Evolutionary conservation across 2,888 invertebrate genomes (phyloP).

Genomic region (Acrobasis repandana): DNA sequence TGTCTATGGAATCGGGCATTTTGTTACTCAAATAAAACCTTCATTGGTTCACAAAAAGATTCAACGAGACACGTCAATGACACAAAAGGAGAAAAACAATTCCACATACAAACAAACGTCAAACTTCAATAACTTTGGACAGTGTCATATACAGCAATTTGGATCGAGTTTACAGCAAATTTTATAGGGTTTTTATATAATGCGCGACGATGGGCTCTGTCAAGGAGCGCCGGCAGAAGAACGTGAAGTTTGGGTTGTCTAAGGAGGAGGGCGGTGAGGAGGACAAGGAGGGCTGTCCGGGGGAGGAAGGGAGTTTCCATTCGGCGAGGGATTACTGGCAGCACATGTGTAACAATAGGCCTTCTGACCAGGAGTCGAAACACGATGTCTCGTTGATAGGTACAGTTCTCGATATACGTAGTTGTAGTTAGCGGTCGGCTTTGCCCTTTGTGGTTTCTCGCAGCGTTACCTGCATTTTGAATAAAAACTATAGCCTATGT

Average conservation of each 20-base stretch:
- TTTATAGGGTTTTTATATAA: slow-evolving; percentile 17
- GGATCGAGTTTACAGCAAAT: slow-evolving; percentile 14
- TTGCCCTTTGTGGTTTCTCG: too few species aligned
- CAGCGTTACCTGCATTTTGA: too few species aligned
- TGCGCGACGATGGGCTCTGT: slow-evolving; percentile 43
- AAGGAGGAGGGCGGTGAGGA: slow-evolving; percentile 63
- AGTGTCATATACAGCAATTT: slow-evolving; percentile 9
- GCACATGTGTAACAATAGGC: slow-evolving; percentile 47
- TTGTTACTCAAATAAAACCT: background rate
- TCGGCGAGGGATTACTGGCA: slow-evolving; percentile 70
- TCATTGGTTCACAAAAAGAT: background rate
- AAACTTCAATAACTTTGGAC: slow-evolving; percentile 24
- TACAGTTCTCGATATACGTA: too few species aligned
- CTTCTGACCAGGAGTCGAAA: slow-evolving; percentile 37
- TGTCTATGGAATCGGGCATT: too few species aligned
- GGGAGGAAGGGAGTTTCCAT: slow-evolving; percentile 58
- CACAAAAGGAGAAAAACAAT: slow-evolving; percentile 7
- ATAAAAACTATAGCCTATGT: too few species aligned
- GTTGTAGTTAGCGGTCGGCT: background rate
- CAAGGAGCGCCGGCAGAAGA: slow-evolving; percentile 61
- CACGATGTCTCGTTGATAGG: slow-evolving; percentile 44
- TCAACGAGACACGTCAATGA: background rate
- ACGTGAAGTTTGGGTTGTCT: slow-evolving; percentile 65
- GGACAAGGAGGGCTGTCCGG: slow-evolving; percentile 36
- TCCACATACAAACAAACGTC: slow-evolving; percentile 4